phyloP scores from a whole-genome alignment of 2,888 invertebrate species.

The Hypolimnas misippus region DNA sequence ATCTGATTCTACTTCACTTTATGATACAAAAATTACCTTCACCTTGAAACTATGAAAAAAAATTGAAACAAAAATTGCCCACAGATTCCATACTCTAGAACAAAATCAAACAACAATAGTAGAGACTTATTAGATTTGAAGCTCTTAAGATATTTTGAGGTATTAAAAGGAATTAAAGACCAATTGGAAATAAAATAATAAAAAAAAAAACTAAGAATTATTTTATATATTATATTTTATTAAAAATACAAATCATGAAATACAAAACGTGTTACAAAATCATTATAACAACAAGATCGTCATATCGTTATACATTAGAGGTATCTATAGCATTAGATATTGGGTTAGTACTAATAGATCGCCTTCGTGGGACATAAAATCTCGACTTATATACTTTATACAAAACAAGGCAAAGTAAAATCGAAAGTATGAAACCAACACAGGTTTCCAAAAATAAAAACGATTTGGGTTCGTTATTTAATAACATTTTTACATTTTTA shows the following conservation, averaged over 20 bases:
- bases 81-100: too few species aligned
- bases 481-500: conserved; percentile 12
- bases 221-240: background rate
- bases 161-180: too few species aligned
- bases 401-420: conserved; percentile 51
- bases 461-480: conserved; percentile 13
- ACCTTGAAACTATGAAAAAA: too few species aligned
- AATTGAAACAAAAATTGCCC: too few species aligned
- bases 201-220: background rate
- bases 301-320: conserved; percentile 51
- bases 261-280: background rate
- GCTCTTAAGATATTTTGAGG: too few species aligned
- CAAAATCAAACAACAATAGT: too few species aligned
- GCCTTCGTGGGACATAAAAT: conserved; percentile 46
- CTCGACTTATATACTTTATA: conserved; percentile 53
- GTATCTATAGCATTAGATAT: conserved; percentile 55
- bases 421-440: conserved; percentile 52
- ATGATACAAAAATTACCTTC: too few species aligned
- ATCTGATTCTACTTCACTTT: too few species aligned
- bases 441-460: conserved; percentile 50
- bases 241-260: background rate
- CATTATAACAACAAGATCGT: background rate
- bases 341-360: conserved; percentile 53
- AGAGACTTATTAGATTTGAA: too few species aligned
- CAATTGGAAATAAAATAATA: too few species aligned